These are phyloP conservation scores for Buceros bicornis DNA, from an alignment of 2,797 vertebrate species.

Conservation along the genomic window DNA sequence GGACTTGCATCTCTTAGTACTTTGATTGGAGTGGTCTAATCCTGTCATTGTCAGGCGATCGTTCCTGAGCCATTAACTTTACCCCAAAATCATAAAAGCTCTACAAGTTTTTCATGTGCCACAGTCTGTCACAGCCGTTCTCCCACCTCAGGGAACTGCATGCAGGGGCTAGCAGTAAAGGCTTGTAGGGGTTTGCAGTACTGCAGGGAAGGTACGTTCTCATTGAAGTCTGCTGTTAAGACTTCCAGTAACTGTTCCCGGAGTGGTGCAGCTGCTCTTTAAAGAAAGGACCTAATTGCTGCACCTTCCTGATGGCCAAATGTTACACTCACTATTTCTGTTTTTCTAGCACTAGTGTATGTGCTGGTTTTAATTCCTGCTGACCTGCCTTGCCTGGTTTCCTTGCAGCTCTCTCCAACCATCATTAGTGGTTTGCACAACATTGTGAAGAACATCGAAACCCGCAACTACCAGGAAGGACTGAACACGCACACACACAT, in stretches of 20 bases:
- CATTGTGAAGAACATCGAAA: conserved; percentile 91
- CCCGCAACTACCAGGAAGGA: conserved; percentile 89
- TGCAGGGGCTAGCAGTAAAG: background rate
- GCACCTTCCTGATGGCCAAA: background rate
- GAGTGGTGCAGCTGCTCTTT: background rate
- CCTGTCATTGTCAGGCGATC: background rate
- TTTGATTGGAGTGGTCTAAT: background rate
- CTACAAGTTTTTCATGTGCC: background rate
- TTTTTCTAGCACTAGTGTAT: background rate
- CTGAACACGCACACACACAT: conserved; percentile 97
- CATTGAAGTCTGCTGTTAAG: background rate
- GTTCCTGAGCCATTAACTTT: background rate
- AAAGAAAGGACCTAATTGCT: background rate
- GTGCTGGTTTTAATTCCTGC: background rate
- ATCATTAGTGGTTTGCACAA: conserved; percentile 92
- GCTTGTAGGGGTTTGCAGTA: background rate
- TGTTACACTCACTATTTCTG: background rate
- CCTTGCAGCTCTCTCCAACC: conserved; percentile 90
- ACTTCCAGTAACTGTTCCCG: background rate
- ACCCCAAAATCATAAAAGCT: background rate
- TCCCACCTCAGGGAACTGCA: background rate
- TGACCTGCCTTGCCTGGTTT: conserved; percentile 16
- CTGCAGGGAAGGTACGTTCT: background rate
- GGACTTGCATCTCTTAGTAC: background rate
- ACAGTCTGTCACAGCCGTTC: background rate